phyloP scores from a whole-genome alignment of 2,888 invertebrate genomes.

The Bedellia somnulentella region DNA sequence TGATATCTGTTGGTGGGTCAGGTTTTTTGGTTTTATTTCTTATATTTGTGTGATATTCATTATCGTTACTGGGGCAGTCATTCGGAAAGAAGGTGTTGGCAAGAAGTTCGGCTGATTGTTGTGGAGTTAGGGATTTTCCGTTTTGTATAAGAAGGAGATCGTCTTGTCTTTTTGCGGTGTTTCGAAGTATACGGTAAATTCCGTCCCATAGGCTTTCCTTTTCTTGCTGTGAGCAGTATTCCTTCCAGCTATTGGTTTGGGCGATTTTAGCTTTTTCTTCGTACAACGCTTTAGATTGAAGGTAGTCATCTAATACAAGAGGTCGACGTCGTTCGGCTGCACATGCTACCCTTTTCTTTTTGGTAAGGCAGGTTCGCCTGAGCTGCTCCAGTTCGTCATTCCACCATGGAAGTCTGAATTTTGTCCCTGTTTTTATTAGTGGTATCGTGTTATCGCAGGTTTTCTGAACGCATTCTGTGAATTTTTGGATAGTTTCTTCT shows the following conservation, averaged over 20 bases:
- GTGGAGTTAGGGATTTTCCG: neutral
- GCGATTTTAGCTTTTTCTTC: neutral
- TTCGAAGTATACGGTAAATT: slow-evolving; percentile 1
- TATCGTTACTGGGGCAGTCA: no score
- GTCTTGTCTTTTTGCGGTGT: neutral
- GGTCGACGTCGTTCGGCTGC: slow-evolving; percentile 1
- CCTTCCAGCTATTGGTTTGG: slow-evolving; percentile 2
- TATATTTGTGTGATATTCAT: neutral
- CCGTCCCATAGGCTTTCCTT: slow-evolving; percentile 3
- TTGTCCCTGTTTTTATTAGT: no score
- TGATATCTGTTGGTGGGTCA: neutral
- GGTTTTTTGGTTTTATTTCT: neutral
- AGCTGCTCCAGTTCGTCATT: neutral
- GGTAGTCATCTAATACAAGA: slow-evolving; percentile 1
- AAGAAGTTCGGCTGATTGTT: slow-evolving; percentile 2
- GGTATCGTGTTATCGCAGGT: no score
- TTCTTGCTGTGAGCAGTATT: slow-evolving; percentile 3
- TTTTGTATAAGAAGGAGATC: neutral
- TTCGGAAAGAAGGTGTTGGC: slow-evolving; percentile 4
- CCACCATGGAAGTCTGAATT: slow-evolving; percentile 7
- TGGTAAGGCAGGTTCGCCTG: neutral
- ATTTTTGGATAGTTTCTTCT: no score
- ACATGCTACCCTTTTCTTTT: slow-evolving; percentile 2
- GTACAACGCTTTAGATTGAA: slow-evolving; percentile 1
- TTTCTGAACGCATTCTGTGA: no score